Conservation (phyloP, 2,888 invertebrate species). For the Sesia apiformis region DNA sequence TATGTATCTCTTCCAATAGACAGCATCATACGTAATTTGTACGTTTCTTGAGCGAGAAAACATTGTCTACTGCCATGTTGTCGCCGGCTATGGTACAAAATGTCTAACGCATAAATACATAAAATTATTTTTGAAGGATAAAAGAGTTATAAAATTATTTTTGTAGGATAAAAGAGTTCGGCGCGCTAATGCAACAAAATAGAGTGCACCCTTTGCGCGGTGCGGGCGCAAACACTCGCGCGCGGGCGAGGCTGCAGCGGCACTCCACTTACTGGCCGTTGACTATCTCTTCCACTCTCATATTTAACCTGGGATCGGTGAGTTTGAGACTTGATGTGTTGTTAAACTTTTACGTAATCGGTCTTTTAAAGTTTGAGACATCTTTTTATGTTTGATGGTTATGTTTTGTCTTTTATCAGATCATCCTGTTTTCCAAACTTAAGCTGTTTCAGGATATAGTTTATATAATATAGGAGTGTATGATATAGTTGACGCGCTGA, state of each 20-base stretch:
- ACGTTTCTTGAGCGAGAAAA: no score
- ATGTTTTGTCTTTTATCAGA: no score
- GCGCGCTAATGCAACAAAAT: constrained; percentile 89
- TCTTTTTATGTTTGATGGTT: no score
- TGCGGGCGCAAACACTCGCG: constrained; percentile 75
- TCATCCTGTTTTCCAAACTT: no score
- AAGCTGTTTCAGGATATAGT: no score
- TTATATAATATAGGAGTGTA: no score
- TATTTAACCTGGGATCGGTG: constrained; percentile 87
- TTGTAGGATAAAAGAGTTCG: constrained; percentile 84
- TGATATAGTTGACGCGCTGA: no score
- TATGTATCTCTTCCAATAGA: no score
- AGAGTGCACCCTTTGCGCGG: constrained; percentile 82
- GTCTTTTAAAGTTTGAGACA: constrained; percentile 1
- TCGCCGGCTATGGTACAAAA: no score
- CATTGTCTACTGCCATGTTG: no score
- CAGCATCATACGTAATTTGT: no score
- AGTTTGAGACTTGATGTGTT: constrained; percentile 19
- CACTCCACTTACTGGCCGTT: constrained; percentile 92
- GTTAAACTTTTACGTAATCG: neutral
- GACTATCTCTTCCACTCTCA: constrained; percentile 89
- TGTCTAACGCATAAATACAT: no score
- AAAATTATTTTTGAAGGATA: constrained; percentile 27
- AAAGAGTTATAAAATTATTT: constrained; percentile 77
- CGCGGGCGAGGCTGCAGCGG: constrained; percentile 81